Evolutionary conservation across 2,113 vertebrate genomes (phyloP).

Genomic region (Phylloscopus whistleri): DNA sequence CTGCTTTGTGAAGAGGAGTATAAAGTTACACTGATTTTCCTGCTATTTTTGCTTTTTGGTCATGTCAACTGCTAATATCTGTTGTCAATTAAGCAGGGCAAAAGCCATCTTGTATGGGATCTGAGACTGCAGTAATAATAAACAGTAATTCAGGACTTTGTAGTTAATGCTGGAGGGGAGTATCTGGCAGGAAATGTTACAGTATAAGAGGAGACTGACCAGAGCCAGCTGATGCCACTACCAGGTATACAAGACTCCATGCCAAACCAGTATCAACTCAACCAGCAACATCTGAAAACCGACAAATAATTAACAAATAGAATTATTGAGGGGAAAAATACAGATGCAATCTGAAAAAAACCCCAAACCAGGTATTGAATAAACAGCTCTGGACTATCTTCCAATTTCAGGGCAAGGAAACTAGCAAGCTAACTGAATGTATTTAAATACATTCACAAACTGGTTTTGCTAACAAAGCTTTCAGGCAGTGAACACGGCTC

Average conservation of each 20-base stretch:
- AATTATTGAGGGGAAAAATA: background rate
- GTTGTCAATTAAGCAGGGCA: background rate
- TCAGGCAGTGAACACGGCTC: background rate
- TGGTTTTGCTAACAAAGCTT: background rate
- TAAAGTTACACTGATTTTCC: background rate
- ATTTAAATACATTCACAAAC: background rate
- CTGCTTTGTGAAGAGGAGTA: background rate
- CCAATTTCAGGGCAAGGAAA: background rate
- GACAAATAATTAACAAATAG: background rate
- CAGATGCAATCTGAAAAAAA: background rate
- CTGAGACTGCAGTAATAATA: background rate
- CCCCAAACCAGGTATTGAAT: background rate
- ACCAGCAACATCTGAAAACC: background rate
- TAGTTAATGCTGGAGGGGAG: background rate
- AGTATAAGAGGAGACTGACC: background rate
- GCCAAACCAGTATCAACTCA: background rate
- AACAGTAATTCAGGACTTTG: background rate
- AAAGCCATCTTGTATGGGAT: background rate
- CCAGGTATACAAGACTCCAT: background rate
- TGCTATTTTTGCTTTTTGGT: background rate
- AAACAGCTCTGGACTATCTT: background rate
- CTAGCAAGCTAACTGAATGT: background rate
- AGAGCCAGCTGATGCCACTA: background rate
- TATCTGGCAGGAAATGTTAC: background rate
- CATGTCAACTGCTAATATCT: background rate